Conservation (phyloP, 2,113 vertebrate species). For the Heteronetta atricapilla region DNA sequence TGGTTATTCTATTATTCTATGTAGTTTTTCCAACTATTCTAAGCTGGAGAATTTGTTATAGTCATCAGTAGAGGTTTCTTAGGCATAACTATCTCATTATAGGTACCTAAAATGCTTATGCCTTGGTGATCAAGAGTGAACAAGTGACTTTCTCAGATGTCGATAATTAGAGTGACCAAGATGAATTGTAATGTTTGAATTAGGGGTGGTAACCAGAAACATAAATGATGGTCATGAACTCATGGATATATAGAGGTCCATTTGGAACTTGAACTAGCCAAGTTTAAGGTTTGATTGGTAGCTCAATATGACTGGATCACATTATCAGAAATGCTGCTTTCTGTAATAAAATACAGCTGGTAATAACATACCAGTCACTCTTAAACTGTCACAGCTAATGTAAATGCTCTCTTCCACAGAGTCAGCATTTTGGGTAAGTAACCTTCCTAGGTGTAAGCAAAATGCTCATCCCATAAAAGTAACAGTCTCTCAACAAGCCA, state of each 20-base stretch:
- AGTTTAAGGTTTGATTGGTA: neutral
- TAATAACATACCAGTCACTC: neutral
- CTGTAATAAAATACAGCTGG: neutral
- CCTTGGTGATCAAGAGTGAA: neutral
- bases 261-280: neutral
- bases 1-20: neutral
- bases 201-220: neutral
- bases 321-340: neutral
- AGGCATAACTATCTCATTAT: neutral
- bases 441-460: neutral
- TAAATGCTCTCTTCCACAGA: neutral
- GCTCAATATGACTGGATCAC: neutral
- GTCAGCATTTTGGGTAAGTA: neutral
- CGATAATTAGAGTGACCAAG: neutral
- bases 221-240: neutral
- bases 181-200: neutral
- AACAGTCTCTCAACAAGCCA: neutral
- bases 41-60: neutral
- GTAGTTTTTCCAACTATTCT: neutral
- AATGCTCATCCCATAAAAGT: neutral
- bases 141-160: neutral
- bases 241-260: neutral
- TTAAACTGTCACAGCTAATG: neutral
- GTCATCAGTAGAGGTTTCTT: neutral
- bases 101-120: neutral